These are phyloP conservation scores for Camponotus floridanus DNA, from an alignment of 1,140 invertebrate species.

Conservation along the genomic window DNA sequence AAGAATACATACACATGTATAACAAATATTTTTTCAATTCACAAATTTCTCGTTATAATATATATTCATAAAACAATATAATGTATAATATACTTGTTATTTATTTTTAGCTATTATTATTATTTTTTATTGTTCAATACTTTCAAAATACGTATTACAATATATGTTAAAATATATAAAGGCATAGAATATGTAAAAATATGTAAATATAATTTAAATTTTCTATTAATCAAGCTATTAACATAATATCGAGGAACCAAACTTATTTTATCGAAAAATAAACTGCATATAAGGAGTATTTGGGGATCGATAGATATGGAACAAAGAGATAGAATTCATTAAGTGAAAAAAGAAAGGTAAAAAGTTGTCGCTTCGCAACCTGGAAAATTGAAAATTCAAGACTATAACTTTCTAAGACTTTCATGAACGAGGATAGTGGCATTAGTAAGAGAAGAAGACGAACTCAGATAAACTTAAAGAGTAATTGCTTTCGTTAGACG, in stretches of 20 bases:
- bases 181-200: too few species aligned
- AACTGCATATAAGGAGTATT: slow-evolving; percentile 9
- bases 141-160: not conserved
- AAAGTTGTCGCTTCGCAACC: slow-evolving; percentile 56
- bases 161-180: not conserved
- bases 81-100: not conserved
- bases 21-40: not conserved
- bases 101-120: not conserved
- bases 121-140: not conserved
- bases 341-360: slow-evolving; percentile 56
- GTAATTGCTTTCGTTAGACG: slow-evolving; percentile 68
- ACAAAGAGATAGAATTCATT: slow-evolving; percentile 59
- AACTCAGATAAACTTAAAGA: slow-evolving; percentile 56
- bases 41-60: too few species aligned
- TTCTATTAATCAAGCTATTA: slow-evolving; percentile 33
- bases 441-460: slow-evolving; percentile 21
- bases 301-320: slow-evolving; percentile 34
- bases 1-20: too few species aligned
- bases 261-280: not conserved
- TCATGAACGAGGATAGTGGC: not conserved
- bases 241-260: not conserved
- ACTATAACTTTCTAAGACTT: slow-evolving; percentile 44
- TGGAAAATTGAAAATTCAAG: slow-evolving; percentile 69
- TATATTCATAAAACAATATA: too few species aligned
- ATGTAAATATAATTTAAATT: slow-evolving; percentile 10